Percentiles rank a stretch among this genome's conserved stretches.
Conservation (phyloP, 2,888 invertebrate genomes). For the Agonopterix alstromeriana region DNA sequence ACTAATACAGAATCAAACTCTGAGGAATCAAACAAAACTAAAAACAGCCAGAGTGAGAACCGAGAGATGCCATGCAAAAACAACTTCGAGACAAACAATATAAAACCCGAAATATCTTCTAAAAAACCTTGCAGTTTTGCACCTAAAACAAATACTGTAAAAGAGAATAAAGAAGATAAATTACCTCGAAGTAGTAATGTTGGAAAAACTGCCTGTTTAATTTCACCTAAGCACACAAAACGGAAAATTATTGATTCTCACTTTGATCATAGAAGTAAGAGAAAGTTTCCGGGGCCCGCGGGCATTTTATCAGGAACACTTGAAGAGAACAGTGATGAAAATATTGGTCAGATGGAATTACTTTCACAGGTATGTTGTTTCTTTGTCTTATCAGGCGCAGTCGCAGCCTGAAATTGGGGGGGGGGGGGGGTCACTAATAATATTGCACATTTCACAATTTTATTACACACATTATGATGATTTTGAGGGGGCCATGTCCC, state of each 20-base stretch:
- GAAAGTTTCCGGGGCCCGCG: conserved; percentile 69
- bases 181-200: not conserved
- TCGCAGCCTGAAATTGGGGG: no score
- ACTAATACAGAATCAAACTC: not conserved
- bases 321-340: conserved; percentile 47
- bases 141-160: not conserved
- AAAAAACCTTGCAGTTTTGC: no score
- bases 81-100: no score
- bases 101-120: no score
- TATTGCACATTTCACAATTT: no score
- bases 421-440: no score
- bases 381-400: no score
- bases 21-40: not conserved
- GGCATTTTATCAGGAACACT: conserved; percentile 52
- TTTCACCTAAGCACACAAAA: conserved; percentile 49
- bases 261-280: conserved; percentile 57
- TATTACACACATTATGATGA: no score
- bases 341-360: conserved; percentile 51
- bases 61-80: not conserved
- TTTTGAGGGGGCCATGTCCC: no score
- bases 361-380: conserved; percentile 51
- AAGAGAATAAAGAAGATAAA: not conserved
- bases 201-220: not conserved
- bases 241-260: conserved; percentile 57
- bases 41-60: not conserved